These are phyloP conservation scores for Apis laboriosa DNA, from an alignment of 1,140 invertebrate species.

Conservation along the genomic window DNA sequence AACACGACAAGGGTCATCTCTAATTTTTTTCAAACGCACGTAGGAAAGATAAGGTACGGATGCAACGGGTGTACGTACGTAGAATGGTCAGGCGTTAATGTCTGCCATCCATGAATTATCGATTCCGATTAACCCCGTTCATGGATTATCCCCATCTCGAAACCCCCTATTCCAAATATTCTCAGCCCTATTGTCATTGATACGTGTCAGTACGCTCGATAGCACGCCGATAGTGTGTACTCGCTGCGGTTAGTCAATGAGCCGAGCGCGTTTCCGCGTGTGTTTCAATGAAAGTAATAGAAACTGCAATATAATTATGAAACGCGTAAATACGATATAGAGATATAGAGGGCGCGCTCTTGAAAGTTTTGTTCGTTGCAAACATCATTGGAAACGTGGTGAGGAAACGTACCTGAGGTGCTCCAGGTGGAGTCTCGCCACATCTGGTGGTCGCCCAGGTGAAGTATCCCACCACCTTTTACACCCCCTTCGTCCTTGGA, in stretches of 20 bases:
- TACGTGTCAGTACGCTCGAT: conserved; percentile 27
- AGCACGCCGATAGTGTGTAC: neutral
- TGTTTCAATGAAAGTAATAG: neutral
- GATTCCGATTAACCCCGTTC: conserved; percentile 46
- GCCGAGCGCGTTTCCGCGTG: conserved; percentile 7
- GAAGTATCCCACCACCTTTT: conserved; percentile 85
- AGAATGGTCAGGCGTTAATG: neutral
- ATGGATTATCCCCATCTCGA: conserved; percentile 21
- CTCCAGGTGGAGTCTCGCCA: conserved; percentile 94
- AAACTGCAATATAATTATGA: neutral
- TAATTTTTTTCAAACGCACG: neutral
- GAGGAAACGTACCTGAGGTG: conserved; percentile 85
- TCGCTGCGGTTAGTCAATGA: conserved; percentile 21
- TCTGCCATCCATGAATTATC: conserved; percentile 23
- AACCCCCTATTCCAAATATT: conserved; percentile 35
- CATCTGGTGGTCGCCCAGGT: conserved; percentile 90
- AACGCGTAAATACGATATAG: no score
- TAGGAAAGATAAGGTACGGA: neutral
- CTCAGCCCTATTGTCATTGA: conserved; percentile 42
- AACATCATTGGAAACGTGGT: neutral
- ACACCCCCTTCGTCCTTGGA: conserved; percentile 84
- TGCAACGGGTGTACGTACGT: neutral
- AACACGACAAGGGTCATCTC: neutral
- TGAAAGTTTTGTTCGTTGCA: neutral
- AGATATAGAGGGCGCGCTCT: no score